phyloP scores from a whole-genome alignment of 2,888 invertebrate species.

The Synanthedon myopaeformis region DNA sequence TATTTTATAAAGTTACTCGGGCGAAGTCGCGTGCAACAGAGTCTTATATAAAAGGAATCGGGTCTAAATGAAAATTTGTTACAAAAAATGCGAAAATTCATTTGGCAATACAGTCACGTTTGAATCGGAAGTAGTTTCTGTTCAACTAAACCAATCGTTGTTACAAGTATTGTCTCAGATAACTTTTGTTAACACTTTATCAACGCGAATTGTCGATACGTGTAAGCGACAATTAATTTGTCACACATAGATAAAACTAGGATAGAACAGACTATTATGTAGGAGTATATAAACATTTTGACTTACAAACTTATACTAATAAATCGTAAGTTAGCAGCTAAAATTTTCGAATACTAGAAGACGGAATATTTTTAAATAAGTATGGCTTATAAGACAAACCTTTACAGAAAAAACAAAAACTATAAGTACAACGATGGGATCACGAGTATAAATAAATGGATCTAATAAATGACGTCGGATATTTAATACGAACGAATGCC shows the following conservation, averaged over 20 bases:
- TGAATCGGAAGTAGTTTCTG: not conserved
- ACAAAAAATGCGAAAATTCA: not conserved
- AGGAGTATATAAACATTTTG: too few species aligned
- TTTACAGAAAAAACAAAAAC: constrained; percentile 19
- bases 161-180: not conserved
- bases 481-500: constrained; percentile 44
- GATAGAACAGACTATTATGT: too few species aligned
- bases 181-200: not conserved
- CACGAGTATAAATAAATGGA: constrained; percentile 25
- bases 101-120: not conserved
- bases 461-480: constrained; percentile 48
- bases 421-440: constrained; percentile 19
- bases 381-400: too few species aligned
- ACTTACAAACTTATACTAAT: too few species aligned
- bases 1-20: too few species aligned
- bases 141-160: not conserved
- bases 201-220: not conserved
- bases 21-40: too few species aligned
- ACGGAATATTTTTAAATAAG: too few species aligned
- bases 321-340: too few species aligned
- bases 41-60: too few species aligned
- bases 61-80: too few species aligned
- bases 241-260: too few species aligned
- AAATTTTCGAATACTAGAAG: too few species aligned
- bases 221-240: not conserved